Evolutionary conservation across 2,113 vertebrate genomes (phyloP), one percentile per base, ranked within the genome.

Genomic region (Pterocles burchelli): DNA sequence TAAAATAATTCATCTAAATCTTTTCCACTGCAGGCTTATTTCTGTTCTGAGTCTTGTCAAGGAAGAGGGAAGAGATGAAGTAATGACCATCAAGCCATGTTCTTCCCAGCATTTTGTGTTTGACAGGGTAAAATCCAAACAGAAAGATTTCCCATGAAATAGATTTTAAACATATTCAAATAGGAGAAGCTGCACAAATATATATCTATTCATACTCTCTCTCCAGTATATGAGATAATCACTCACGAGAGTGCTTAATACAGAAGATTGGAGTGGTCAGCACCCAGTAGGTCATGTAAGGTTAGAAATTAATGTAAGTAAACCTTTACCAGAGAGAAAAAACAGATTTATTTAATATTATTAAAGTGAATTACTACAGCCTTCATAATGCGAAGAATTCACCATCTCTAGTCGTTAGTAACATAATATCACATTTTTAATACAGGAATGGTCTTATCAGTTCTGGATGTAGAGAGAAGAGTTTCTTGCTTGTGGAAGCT

Each of bases 191-290:
- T 46, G 10, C 7, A 67, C 7, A 62, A 55, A 45, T 54, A 38
- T 10, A 3, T 67, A 25, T 14, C 4, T 55, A 22, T 94, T 73
- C 21, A 33, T 63, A 31, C 6, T 54, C 26, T 48, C 5, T 10
- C 7, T 62, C 48, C 63, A 6, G 1, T 4, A 45, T 43, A 41
- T 55, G 4, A 0, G 1, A 49, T n/a, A n/a, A 24, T 75, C 11
- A 49, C 11, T 72, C 46, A 17, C 61, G 29, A 59, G 15, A 36
- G 6, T 10, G 24, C 7, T 51, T 57, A 51, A 49, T 75, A 63
- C 14, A 58, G 57, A 49, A n/a, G 43, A 9, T 57, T 54, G 25
- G 31, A 38, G 33, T 45, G 13, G 8, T 54, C 11, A 48, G 19
- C 8, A 52, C 5, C 11, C 20, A 62, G 4, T 11, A 66, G 31